Base-by-base conservation (phyloP, 2,888 invertebrate genomes). In the Cosmia pyralina region DNA sequence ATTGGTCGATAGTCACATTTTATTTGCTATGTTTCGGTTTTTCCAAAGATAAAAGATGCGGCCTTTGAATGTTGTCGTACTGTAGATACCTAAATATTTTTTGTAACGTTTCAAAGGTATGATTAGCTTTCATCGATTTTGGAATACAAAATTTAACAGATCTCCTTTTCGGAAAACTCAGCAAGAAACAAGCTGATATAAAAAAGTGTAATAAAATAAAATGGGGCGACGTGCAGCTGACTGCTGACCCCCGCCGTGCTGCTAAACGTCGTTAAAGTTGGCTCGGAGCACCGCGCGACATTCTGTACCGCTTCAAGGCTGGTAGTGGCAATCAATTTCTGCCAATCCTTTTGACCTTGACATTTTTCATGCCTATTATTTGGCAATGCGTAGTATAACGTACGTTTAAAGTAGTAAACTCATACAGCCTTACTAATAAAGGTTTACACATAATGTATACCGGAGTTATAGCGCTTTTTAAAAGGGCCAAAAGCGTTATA, bases 251-350 rank as follows among this genome's bases (percentile, higher is more conserved):
- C 82, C 62, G 75, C 73, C 69, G 79, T n/a, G 84, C 69, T 34
- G 64, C 82, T 87, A 88, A 89, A 85, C 76, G 83, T 77, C 77
- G 81, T 85, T 86, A 87, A 86, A 84, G 72, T 80, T 71, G 76
- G 79, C 65, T 70, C 70, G 65, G 22, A 46, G 44, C 28, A 4
- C n/a, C 2, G 38, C 38, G 38, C 38, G 13, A 38, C 50, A 3
- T 34, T 17, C 50, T n/a, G 62, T 50, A 22, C n/a, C 19, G 53
- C 34, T 60, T 38, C 48, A 59, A 75, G 68, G n/a, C n/a, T 75
- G 28, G 55, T 28, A 55, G 44, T 46, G 34, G 19, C 44, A 55
- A 72, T 64, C 6, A 53, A 53, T 71, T 38, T 53, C 57, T n/a
- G 34, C n/a, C 2, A 48, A 11, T 17, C 19, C n/a, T 34, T 41